Percentiles rank a stretch among this genome's conserved stretches.
Evolutionary conservation across 2,797 vertebrate species (phyloP).

Genomic region (Liasis olivaceus): DNA sequence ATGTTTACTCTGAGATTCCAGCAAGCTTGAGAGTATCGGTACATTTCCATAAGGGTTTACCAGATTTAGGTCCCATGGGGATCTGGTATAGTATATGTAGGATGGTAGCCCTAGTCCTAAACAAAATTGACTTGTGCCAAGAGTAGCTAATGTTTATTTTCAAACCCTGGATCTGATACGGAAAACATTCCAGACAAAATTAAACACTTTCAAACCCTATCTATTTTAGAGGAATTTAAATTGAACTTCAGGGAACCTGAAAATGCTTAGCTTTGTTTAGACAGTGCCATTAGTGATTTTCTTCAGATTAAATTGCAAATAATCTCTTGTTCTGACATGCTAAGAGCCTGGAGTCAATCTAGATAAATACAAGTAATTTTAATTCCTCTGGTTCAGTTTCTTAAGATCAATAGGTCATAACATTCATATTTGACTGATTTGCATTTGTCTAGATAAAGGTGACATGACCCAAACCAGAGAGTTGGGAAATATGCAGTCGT

Average conservation of each 20-base stretch:
- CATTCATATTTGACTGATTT: background rate
- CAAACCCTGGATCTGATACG: background rate
- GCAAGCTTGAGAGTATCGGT: background rate
- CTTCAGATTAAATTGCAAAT: background rate
- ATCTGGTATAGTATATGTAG: background rate
- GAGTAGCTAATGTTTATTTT: background rate
- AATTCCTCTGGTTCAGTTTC: background rate
- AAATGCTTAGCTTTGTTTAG: background rate
- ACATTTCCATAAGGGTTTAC: background rate
- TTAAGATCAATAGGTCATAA: background rate
- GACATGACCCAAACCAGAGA: background rate
- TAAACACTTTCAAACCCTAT: background rate
- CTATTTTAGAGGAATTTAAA: background rate
- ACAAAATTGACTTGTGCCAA: background rate
- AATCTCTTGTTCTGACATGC: background rate
- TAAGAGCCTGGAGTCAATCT: background rate
- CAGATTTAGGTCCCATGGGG: background rate
- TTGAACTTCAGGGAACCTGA: background rate
- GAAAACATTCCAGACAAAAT: background rate
- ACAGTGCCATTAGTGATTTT: background rate
- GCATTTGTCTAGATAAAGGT: background rate
- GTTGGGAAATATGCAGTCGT: background rate
- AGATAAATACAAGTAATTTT: background rate
- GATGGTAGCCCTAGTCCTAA: background rate
- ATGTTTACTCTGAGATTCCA: background rate